Conservation (phyloP, 2,888 invertebrate genomes). For the Ctenicera cuprea region DNA sequence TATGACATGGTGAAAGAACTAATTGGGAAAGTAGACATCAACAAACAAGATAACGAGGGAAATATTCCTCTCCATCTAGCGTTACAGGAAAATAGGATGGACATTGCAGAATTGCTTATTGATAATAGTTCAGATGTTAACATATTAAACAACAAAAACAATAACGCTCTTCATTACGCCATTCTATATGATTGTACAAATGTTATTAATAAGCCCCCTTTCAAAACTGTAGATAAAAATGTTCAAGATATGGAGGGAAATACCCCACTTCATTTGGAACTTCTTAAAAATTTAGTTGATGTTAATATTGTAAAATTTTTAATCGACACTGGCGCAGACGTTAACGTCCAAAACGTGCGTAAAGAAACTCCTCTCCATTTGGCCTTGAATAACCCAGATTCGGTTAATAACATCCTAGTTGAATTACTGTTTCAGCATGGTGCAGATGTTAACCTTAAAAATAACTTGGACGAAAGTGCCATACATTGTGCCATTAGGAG, state of each 20-base stretch:
- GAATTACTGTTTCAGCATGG: background rate
- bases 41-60: background rate
- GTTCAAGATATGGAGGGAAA: background rate
- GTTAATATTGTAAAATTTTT: background rate
- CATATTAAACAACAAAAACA: background rate
- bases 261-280: background rate
- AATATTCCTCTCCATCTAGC: constrained; percentile 1
- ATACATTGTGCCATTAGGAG: background rate
- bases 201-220: too few species aligned
- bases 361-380: background rate
- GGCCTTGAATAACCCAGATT: background rate
- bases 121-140: background rate
- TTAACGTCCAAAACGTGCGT: background rate
- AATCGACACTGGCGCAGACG: background rate
- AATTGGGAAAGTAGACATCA: background rate
- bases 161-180: background rate
- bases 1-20: background rate
- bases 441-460: background rate
- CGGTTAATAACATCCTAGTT: background rate
- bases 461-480: background rate
- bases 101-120: background rate
- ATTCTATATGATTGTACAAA: background rate
- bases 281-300: background rate
- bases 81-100: too few species aligned
- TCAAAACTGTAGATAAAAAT: too few species aligned